Conservation (phyloP, 1,140 invertebrate species). For the Bombus breviceps region DNA sequence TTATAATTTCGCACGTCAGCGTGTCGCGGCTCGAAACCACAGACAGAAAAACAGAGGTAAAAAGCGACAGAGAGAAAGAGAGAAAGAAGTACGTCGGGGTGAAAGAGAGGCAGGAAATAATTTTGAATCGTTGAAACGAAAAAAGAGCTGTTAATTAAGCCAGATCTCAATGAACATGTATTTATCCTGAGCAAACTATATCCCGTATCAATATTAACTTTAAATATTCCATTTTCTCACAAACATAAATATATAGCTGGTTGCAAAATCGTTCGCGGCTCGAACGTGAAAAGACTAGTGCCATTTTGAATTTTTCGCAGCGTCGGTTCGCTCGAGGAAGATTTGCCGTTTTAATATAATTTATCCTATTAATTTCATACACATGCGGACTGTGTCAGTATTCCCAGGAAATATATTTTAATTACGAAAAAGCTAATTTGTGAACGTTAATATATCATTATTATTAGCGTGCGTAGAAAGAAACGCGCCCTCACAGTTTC, state of each 20-base stretch:
- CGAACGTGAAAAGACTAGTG: neutral
- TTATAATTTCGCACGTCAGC: slow-evolving; percentile 29
- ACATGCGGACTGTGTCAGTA: slow-evolving; percentile 7
- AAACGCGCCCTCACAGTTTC: neutral
- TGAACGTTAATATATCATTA: neutral
- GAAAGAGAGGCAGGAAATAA: neutral
- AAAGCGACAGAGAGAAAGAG: neutral
- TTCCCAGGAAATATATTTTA: slow-evolving; percentile 32
- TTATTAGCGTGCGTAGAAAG: neutral
- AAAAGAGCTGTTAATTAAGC: neutral
- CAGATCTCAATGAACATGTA: neutral
- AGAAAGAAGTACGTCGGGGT: neutral
- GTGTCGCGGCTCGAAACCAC: neutral
- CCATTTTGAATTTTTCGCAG: neutral
- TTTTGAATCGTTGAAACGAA: neutral
- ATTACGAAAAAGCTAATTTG: slow-evolving; percentile 31
- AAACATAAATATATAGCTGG: neutral
- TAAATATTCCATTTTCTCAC: slow-evolving; percentile 15
- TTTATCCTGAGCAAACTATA: neutral
- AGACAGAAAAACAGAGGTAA: neutral
- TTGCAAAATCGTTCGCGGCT: neutral
- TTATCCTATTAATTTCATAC: slow-evolving; percentile 29
- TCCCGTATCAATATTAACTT: neutral
- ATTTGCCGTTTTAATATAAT: slow-evolving; percentile 35
- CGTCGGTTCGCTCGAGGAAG: neutral